Evolutionary conservation across 2,888 invertebrate species (phyloP), one percentile per base, ranked within the genome.

Genomic region (Tetheella fluctuosa): DNA sequence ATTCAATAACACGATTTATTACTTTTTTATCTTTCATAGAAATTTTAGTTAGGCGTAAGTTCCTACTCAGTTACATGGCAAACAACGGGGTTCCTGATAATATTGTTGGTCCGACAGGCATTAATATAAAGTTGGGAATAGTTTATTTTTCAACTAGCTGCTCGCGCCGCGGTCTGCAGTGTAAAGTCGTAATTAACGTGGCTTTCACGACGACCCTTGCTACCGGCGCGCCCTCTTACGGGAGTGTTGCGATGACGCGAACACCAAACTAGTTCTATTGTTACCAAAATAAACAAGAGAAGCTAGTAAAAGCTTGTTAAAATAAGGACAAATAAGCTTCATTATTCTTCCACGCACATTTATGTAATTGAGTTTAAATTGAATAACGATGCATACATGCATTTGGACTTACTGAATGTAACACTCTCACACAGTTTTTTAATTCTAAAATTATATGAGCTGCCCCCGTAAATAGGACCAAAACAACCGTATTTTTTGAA

Each of bases 181-280:
- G 78, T 80, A 83, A 84, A 82, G 79, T 84, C 76, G 80, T 87
- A 89, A 89, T 89, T 88, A 88, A 86, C 83, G 82, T 81, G 82
- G 82, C 82, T 84, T 85, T 84, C 83, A 81, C 71, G 70, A 73
- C 80, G 76, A 70, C 71, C 68, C 63, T 67, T 59, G 71, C 76
- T 70, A 72, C 74, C 73, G 72, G 76, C 61, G 76, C 61, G 72
- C 68, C 69, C 85, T 80, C 83, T 84, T 81, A 79, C 76, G 80
- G 80, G 74, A 85, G 83, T 83, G 81, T 83, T 76, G 77, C 72
- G 77, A 75, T 69, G 72, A 74, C 73, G 77, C 75, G 74, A 78
- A 74, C 74, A 77, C 78, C 76, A 73, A 84, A 78, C 48, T 48
- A 20, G 48, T 20, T 48, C 82, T 77, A 79, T 80, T 82, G 81